Percentiles rank a stretch among this genome's conserved stretches.
Evolutionary conservation across 1,140 invertebrate species (phyloP).

Genomic region (Lethrus apterus): DNA sequence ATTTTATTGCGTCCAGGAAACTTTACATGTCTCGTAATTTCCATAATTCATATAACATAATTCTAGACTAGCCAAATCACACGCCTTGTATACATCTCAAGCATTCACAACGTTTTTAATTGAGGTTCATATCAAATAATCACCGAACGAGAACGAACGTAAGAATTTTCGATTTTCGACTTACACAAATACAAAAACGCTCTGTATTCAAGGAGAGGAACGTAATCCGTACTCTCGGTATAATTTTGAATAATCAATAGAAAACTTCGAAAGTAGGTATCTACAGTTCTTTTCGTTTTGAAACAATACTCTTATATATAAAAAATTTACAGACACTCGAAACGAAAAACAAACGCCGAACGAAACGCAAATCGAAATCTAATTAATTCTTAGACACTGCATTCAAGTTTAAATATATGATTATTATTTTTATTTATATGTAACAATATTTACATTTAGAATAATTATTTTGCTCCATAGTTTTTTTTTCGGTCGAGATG

Average conservation of each 20-base stretch:
- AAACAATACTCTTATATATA: background rate
- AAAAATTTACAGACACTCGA: background rate
- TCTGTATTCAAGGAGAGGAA: slow-evolving; percentile 33
- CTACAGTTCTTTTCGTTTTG: slow-evolving; percentile 2
- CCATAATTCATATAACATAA: slow-evolving; percentile 34
- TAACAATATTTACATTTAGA: slow-evolving; percentile 45
- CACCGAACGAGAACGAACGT: no score
- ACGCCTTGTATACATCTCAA: no score
- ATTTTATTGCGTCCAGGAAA: slow-evolving; percentile 42
- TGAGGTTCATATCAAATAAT: no score
- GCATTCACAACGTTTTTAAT: no score
- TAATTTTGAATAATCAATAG: slow-evolving; percentile 29
- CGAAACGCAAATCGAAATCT: slow-evolving; percentile 11
- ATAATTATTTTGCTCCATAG: slow-evolving; percentile 40
- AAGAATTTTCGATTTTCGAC: slow-evolving; percentile 14
- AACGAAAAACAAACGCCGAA: background rate
- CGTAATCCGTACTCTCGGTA: slow-evolving; percentile 37
- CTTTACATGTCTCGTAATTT: slow-evolving; percentile 41
- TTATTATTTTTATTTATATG: slow-evolving; percentile 34
- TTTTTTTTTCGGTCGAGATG: slow-evolving; percentile 23
- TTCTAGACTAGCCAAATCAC: no score
- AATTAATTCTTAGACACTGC: slow-evolving; percentile 22
- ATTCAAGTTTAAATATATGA: slow-evolving; percentile 29
- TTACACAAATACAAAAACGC: slow-evolving; percentile 25
- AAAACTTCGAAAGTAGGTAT: slow-evolving; percentile 1